Percentiles rank a stretch among this genome's conserved stretches.
phyloP scores from a whole-genome alignment of 2,113 vertebrate genomes.

The Erinaceus europaeus region DNA sequence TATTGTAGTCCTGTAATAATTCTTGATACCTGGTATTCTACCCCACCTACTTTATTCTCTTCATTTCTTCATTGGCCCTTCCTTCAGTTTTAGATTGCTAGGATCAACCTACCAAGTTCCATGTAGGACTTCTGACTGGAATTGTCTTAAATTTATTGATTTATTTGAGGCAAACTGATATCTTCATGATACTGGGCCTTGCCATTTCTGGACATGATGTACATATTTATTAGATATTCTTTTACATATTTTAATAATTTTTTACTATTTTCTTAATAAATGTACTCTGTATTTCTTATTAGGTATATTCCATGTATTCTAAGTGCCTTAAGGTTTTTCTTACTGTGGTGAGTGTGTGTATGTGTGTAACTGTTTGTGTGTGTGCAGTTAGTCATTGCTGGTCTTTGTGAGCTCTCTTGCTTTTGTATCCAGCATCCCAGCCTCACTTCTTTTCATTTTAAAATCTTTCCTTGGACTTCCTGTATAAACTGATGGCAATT shows the following conservation, averaged over 20 bases:
- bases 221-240: not conserved
- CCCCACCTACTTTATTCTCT: not conserved
- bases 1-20: not conserved
- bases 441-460: not conserved
- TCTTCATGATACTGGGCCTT: constrained; percentile 3
- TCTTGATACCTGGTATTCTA: not conserved
- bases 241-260: not conserved
- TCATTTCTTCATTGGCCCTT: constrained; percentile 29
- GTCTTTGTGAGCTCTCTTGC: not conserved
- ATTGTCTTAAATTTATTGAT: constrained; percentile 28
- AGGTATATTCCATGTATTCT: not conserved
- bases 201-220: not conserved
- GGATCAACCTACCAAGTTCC: not conserved
- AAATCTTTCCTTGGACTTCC: constrained; percentile 7
- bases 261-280: not conserved
- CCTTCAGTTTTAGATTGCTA: constrained; percentile 30
- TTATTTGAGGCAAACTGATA: not conserved
- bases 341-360: not conserved
- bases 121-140: not conserved
- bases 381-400: not conserved
- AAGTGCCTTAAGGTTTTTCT: not conserved
- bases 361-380: not conserved
- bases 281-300: not conserved
- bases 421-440: constrained; percentile 11
- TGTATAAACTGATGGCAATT: not conserved